These are phyloP conservation scores for Ammodramus savannarum DNA, from an alignment of 2,113 vertebrate species.

Conservation along the genomic window DNA sequence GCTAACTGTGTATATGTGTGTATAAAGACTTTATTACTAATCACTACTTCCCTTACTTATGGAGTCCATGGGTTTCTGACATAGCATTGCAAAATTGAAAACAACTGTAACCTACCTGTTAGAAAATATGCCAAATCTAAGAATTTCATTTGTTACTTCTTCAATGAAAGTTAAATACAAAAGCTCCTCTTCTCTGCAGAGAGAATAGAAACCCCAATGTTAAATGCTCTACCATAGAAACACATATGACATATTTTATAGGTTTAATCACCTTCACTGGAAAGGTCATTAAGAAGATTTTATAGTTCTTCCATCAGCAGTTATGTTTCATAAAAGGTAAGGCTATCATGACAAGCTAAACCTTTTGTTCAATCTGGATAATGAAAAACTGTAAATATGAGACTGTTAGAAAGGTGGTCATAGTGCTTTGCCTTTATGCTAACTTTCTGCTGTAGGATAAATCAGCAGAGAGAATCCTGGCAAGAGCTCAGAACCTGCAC, in stretches of 20 bases:
- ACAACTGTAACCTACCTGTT: conserved; percentile 77
- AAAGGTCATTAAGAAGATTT: not conserved
- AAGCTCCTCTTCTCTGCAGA: conserved; percentile 86
- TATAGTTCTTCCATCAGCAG: not conserved
- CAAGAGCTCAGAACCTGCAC: not conserved
- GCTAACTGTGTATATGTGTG: not conserved
- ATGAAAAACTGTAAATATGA: not conserved
- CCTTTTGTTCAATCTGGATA: not conserved
- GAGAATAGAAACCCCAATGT: not conserved
- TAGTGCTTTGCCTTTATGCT: not conserved
- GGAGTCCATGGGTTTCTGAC: not conserved
- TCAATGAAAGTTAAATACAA: conserved; percentile 89
- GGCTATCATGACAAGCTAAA: not conserved
- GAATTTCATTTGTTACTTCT: conserved; percentile 89
- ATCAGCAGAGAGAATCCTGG: not conserved
- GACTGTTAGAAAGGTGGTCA: not conserved
- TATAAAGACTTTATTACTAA: not conserved
- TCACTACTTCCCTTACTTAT: not conserved
- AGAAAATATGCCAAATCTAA: conserved; percentile 86
- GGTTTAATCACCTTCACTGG: not conserved
- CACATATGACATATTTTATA: not conserved
- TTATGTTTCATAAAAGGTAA: not conserved
- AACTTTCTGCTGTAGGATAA: not conserved
- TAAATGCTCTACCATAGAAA: not conserved
- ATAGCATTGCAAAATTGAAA: not conserved